These are phyloP conservation scores for Drosophila gunungcola DNA, from an alignment of 1,140 invertebrate species.

Conservation along the genomic window DNA sequence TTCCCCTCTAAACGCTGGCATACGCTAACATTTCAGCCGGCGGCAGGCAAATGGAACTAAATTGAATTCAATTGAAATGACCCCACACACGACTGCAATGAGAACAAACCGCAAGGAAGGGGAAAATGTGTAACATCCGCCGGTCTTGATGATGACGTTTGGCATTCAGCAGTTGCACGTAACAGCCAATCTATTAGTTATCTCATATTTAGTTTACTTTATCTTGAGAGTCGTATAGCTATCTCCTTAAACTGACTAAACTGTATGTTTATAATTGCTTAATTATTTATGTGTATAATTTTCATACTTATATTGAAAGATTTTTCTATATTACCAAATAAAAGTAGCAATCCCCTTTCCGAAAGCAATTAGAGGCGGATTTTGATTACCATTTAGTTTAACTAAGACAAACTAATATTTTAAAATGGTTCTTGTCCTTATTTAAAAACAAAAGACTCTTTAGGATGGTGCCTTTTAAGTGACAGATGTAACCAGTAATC, in stretches of 20 bases:
- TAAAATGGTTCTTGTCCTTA: too few relatives aligned
- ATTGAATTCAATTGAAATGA: conserved; percentile 84
- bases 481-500: too few relatives aligned
- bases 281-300: too few relatives aligned
- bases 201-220: background rate
- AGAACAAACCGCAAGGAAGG: conserved; percentile 6
- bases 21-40: conserved; percentile 24
- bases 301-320: too few relatives aligned
- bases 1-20: conserved; percentile 8
- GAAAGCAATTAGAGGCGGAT: too few relatives aligned
- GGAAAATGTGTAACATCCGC: conserved; percentile 36
- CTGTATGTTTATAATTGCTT: too few relatives aligned
- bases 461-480: too few relatives aligned
- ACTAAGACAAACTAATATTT: background rate
- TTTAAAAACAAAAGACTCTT: too few relatives aligned
- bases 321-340: too few relatives aligned
- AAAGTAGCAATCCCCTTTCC: too few relatives aligned
- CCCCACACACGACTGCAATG: conserved; percentile 57
- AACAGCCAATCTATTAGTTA: conserved; percentile 8
- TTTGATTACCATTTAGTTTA: background rate
- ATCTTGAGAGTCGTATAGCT: background rate
- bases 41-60: conserved; percentile 68
- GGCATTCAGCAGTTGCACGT: background rate
- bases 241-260: background rate
- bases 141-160: conserved; percentile 13